Percentiles rank a stretch among this genome's conserved stretches.
Conservation (phyloP, 2,797 vertebrate genomes). For the Fringilla coelebs region DNA sequence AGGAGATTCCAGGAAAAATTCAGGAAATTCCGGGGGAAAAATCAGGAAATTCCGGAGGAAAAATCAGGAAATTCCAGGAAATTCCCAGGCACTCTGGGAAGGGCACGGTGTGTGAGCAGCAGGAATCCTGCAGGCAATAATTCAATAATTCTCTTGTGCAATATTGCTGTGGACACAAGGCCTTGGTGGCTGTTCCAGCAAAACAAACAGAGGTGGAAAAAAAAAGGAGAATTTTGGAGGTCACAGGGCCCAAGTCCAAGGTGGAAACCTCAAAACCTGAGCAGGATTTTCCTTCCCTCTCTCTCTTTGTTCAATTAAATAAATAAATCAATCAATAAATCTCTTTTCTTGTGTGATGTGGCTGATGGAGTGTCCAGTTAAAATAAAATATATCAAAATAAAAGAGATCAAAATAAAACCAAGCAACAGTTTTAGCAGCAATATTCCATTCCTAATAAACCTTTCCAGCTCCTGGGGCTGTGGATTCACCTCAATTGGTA, state of each 20-base stretch:
- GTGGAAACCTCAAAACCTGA: not conserved
- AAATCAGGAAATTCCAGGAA: too few relatives aligned
- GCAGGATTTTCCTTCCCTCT: not conserved
- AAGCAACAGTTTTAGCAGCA: not conserved
- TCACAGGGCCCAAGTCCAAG: not conserved
- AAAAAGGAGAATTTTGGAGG: constrained; percentile 8
- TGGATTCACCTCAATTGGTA: fast-evolving
- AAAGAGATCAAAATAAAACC: not conserved
- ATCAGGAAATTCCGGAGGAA: too few relatives aligned
- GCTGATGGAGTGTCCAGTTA: not conserved
- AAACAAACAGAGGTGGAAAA: not conserved
- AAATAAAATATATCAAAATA: too few relatives aligned
- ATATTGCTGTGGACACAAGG: not conserved
- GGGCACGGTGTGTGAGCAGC: not conserved
- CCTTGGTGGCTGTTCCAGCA: not conserved
- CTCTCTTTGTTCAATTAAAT: not conserved
- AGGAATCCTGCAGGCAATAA: not conserved
- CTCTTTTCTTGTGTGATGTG: too few relatives aligned
- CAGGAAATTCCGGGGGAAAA: too few relatives aligned
- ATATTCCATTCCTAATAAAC: not conserved
- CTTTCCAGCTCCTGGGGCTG: not conserved
- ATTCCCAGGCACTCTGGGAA: fast-evolving
- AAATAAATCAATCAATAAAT: too few relatives aligned
- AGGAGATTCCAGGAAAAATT: too few relatives aligned
- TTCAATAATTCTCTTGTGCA: not conserved